These are phyloP conservation scores for Hydriomena furcata DNA, from an alignment of 2,888 invertebrate genomes.

Conservation along the genomic window DNA sequence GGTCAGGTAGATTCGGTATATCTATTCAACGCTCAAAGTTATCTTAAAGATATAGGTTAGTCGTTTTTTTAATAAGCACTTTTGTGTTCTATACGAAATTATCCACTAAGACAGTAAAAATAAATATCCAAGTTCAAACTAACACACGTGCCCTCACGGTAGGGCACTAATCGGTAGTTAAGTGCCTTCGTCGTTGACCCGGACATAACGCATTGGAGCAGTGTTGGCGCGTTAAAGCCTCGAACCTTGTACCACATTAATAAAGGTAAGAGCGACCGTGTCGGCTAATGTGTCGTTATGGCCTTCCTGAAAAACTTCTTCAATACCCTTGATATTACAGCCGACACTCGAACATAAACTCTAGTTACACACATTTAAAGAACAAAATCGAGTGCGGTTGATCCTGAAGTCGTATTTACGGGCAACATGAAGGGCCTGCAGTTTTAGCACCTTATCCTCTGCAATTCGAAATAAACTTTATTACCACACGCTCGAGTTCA, in stretches of 20 bases:
- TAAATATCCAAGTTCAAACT: constrained; percentile 3
- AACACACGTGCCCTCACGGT: constrained; percentile 28
- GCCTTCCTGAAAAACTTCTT: constrained; percentile 75
- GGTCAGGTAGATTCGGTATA: no score
- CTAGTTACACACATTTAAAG: constrained; percentile 44
- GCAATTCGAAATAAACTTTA: constrained; percentile 54
- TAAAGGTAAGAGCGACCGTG: constrained; percentile 76
- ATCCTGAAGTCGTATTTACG: constrained; percentile 56
- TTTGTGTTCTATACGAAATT: no score
- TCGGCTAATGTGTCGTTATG: constrained; percentile 79
- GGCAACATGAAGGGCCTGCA: constrained; percentile 61
- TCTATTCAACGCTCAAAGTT: no score
- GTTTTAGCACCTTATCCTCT: constrained; percentile 51
- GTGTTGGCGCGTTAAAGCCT: constrained; percentile 51
- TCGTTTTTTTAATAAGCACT: no score
- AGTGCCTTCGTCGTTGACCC: constrained; percentile 53
- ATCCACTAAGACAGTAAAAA: not conserved
- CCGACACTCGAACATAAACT: constrained; percentile 43
- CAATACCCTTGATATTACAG: constrained; percentile 49
- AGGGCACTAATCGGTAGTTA: constrained; percentile 54
- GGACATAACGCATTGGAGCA: constrained; percentile 49
- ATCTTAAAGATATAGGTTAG: no score
- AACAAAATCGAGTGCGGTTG: constrained; percentile 38
- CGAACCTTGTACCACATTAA: constrained; percentile 75
- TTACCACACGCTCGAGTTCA: constrained; percentile 36